Conservation (phyloP, 2,888 invertebrate genomes). For the Thereva unica region DNA sequence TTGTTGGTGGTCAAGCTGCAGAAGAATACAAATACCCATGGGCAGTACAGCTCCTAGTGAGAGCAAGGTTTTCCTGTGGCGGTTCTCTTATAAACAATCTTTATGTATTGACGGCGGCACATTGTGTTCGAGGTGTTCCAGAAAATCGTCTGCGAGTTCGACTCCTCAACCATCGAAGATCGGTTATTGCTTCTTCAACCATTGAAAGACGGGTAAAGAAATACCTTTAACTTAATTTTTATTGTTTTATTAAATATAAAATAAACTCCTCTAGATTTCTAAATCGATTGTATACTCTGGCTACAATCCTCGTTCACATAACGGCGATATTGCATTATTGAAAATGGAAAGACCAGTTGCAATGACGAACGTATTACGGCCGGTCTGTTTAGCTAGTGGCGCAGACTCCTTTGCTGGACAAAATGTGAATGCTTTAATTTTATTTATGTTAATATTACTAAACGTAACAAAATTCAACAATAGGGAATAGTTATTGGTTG, state of each 20-base stretch:
- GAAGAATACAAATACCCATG: conserved; percentile 15
- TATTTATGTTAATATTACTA: neutral
- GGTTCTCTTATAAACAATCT: conserved; percentile 9
- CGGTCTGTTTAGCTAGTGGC: conserved; percentile 74
- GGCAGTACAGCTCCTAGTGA: conserved; percentile 6
- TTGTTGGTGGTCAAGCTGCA: conserved; percentile 19
- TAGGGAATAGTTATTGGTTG: conserved; percentile 74
- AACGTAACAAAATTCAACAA: neutral
- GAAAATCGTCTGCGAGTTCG: neutral
- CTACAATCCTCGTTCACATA: conserved; percentile 61
- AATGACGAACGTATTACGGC: conserved; percentile 66
- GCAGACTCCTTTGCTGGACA: conserved; percentile 55
- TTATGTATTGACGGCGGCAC: conserved; percentile 15
- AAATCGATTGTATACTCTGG: neutral
- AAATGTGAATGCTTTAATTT: conserved; percentile 42
- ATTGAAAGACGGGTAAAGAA: neutral
- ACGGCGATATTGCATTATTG: conserved; percentile 82
- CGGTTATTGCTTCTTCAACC: neutral
- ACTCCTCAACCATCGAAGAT: neutral
- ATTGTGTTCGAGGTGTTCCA: neutral
- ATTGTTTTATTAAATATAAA: too few species aligned
- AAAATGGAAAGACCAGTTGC: conserved; percentile 66
- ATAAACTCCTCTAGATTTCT: too few species aligned
- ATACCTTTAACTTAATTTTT: too few species aligned
- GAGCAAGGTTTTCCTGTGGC: neutral